A percentile compares a stretch with the other conserved stretches of the same genome.
Conservation (phyloP, 2,888 invertebrate species). For the Rotaria macrura region DNA sequence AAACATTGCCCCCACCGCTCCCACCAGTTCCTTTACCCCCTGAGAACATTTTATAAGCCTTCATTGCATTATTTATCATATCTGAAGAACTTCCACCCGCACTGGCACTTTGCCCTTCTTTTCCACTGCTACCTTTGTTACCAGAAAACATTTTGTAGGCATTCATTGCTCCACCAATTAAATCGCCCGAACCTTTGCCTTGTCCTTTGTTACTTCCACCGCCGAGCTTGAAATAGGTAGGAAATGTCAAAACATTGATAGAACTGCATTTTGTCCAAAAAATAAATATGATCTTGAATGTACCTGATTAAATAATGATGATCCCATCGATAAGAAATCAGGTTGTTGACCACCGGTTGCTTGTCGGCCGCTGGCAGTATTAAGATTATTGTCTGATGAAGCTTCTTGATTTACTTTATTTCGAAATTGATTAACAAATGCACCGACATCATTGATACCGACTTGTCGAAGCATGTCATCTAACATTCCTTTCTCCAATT, state of each 20-base stretch:
- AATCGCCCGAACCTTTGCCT: neutral
- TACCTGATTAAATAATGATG: conserved; percentile 1
- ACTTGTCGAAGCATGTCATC: conserved; percentile 11
- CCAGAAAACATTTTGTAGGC: conserved; percentile 18
- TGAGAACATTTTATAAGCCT: neutral
- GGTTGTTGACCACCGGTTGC: neutral
- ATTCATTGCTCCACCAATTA: neutral
- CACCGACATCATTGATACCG: neutral
- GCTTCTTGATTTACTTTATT: neutral
- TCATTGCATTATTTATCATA: neutral
- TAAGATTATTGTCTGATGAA: neutral
- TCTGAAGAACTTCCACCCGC: neutral
- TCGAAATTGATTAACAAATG: neutral
- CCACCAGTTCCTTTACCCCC: neutral
- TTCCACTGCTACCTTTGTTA: neutral
- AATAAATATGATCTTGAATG: neutral
- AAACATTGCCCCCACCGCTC: neutral
- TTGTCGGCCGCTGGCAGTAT: neutral
- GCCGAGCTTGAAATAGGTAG: neutral
- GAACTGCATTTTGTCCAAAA: neutral
- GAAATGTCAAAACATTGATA: neutral
- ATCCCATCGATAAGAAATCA: neutral
- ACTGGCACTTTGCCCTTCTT: neutral
- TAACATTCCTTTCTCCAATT: neutral
- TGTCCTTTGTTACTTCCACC: neutral